phyloP scores from a whole-genome alignment of 2,888 invertebrate species.

The Eilema griseolum region DNA sequence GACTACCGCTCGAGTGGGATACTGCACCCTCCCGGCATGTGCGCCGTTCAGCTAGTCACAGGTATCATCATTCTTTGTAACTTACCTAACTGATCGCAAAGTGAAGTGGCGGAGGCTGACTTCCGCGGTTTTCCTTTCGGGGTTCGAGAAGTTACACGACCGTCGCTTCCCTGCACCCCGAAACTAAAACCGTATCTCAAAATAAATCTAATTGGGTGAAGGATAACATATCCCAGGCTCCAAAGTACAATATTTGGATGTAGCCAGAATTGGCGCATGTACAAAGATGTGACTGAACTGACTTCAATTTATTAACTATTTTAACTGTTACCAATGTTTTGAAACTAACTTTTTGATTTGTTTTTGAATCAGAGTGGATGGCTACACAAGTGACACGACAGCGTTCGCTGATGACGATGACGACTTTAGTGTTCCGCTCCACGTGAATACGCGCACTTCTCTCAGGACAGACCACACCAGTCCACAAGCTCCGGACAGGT shows the following conservation, averaged over 20 bases:
- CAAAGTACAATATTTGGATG: too few relatives aligned
- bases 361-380: slow-evolving; percentile 86
- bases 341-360: neutral
- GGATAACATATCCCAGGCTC: too few relatives aligned
- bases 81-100: neutral
- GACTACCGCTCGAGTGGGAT: slow-evolving; percentile 90
- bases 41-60: slow-evolving; percentile 84
- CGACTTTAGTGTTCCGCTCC: slow-evolving; percentile 90
- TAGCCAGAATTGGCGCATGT: too few relatives aligned
- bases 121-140: too few relatives aligned
- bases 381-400: slow-evolving; percentile 93
- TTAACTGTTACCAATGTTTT: neutral
- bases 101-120: too few relatives aligned
- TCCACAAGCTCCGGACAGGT: slow-evolving; percentile 84
- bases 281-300: too few relatives aligned
- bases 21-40: slow-evolving; percentile 79
- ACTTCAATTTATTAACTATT: too few relatives aligned
- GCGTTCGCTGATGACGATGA: slow-evolving; percentile 92
- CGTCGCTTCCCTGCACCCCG: too few relatives aligned
- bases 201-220: too few relatives aligned
- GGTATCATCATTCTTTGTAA: slow-evolving; percentile 57
- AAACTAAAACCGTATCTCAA: too few relatives aligned
- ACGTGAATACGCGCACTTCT: slow-evolving; percentile 88
- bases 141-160: neutral
- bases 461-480: slow-evolving; percentile 79